Evolutionary conservation across 2,888 invertebrate genomes (phyloP), one percentile per base, ranked within the genome.

Genomic region (Yponomeuta cagnagella): DNA sequence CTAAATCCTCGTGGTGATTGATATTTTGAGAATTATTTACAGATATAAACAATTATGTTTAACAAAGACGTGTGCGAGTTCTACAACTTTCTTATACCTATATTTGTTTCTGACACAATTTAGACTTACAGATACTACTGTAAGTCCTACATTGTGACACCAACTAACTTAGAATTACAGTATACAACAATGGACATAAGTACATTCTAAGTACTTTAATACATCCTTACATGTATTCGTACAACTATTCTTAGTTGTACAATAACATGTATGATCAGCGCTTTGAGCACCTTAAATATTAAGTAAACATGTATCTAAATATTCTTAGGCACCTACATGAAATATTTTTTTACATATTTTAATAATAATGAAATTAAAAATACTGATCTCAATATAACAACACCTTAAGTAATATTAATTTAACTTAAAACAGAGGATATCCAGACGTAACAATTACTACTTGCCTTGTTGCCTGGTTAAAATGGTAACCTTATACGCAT

Each of bases 301-400:
- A 58, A 58, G 12, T 58, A 58, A 58, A 58, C 15, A 15, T 4
- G 15, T 15, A 43, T 43, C 33, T 43, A 58, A 58, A 58, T 15
- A 58, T 58, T 58, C 52, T 58, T 58, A 58, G 12, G 52, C 23
- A 23, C 23, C 23, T 58, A 58, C 3, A 58, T 15, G 52, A 58
- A 58, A 58, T 15, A 58, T 58, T 15, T 58, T 58, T 58, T 58
- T 58, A 58, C 52, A 58, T 15, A 12, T 58, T 58, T 58, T 58
- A 58, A 58, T 58, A 12, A 58, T 58, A 58, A 58, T 15, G 52
- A 58, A 58, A 43, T 43, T 58, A 58, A 58, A 65, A 65, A 65
- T 65, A 65, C 65, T 65, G 65, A 65, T 65, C 12, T 31, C 33
- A 65, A 65, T 65, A 33, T 65, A 65, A 58, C 52, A 58, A 33